phyloP scores from a whole-genome alignment of 2,113 vertebrate species.

The Sciurus niger region DNA sequence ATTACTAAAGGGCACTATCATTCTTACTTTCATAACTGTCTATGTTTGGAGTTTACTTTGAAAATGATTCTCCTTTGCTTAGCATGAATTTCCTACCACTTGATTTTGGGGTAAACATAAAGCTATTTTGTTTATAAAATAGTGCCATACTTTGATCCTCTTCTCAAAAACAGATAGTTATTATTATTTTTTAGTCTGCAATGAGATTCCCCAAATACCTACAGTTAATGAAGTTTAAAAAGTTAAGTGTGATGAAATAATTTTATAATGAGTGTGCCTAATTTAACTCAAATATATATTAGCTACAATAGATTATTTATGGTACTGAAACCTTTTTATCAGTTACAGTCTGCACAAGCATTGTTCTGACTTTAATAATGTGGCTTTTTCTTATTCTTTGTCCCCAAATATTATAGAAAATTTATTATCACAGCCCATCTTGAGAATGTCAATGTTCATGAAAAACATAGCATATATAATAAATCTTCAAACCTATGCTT shows the following conservation, averaged over 20 bases:
- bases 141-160: too few relatives aligned
- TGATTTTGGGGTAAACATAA: too few relatives aligned
- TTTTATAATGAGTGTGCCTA: not conserved
- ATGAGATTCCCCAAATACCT: not conserved
- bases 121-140: too few relatives aligned
- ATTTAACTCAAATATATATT: not conserved
- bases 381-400: not conserved
- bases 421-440: not conserved
- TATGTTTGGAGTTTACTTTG: too few relatives aligned
- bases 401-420: not conserved
- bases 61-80: too few relatives aligned
- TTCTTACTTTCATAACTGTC: too few relatives aligned
- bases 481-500: not conserved
- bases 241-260: not conserved
- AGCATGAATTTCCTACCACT: too few relatives aligned
- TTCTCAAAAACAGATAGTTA: not conserved
- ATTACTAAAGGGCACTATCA: too few relatives aligned
- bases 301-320: not conserved
- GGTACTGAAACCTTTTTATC: not conserved
- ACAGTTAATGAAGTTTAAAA: not conserved
- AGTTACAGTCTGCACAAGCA: not conserved
- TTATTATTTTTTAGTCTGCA: not conserved
- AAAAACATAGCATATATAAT: not conserved
- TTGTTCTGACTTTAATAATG: not conserved
- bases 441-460: not conserved